Evolutionary conservation across 1,140 invertebrate genomes (phyloP).

Genomic region (Drosophila oshimai): DNA sequence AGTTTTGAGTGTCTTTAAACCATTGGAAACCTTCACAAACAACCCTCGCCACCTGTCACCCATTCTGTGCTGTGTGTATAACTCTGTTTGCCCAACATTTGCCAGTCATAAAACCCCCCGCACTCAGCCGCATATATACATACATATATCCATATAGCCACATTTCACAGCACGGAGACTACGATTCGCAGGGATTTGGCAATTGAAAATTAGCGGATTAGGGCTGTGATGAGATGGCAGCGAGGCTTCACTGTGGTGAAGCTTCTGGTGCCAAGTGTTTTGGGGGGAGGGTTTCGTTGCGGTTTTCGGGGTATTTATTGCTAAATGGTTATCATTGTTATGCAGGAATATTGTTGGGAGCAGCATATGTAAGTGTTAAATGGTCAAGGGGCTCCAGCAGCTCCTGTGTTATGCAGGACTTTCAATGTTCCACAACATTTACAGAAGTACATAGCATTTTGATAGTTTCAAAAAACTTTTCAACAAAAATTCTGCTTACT

Average conservation of each 20-base stretch:
- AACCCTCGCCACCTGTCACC: background rate
- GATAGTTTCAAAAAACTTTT: background rate
- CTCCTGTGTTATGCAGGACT: background rate
- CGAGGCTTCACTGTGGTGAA: background rate
- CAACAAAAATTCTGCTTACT: no score
- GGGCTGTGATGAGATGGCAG: background rate
- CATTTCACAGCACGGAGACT: slow-evolving; percentile 22
- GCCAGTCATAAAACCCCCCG: slow-evolving; percentile 26
- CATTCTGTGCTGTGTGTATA: slow-evolving; percentile 24
- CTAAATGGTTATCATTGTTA: slow-evolving; percentile 6
- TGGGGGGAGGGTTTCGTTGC: background rate
- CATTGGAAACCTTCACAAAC: background rate
- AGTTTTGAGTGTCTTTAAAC: no score
- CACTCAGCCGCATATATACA: background rate
- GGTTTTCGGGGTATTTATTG: slow-evolving; percentile 17
- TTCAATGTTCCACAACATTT: no score
- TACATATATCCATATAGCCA: background rate
- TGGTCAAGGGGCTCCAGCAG: background rate
- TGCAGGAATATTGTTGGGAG: background rate
- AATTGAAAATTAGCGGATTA: slow-evolving; percentile 50
- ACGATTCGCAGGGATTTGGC: slow-evolving; percentile 32
- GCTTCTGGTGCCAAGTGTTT: no score
- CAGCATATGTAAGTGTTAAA: slow-evolving; percentile 2
- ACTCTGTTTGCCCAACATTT: slow-evolving; percentile 34
- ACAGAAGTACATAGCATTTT: background rate